Evolutionary conservation across 37 sponge, comb jelly and placozoan genomes (phyloP).

Genomic region (Dysidea cf. avara): DNA sequence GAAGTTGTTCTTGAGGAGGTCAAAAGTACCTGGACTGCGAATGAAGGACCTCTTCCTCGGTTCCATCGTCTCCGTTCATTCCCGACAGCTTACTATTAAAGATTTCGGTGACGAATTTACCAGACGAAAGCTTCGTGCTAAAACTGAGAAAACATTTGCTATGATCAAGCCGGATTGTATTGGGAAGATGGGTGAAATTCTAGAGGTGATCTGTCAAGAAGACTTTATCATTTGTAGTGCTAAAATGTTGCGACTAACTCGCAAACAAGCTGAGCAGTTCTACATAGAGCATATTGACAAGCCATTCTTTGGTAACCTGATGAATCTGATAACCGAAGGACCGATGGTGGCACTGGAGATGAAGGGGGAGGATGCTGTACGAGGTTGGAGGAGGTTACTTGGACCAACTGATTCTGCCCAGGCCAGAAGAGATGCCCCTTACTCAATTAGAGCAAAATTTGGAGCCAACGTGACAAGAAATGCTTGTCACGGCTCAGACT

Average conservation of each 20-base stretch:
- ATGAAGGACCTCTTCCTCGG: constrained; percentile 83
- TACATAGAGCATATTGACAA: constrained; percentile 75
- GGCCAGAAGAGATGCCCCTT: constrained; percentile 72
- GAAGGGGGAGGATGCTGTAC: constrained; percentile 69
- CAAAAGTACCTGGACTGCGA: constrained; percentile 50
- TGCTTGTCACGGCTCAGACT: constrained; percentile 91
- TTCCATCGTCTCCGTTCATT: constrained; percentile 80
- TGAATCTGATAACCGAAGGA: constrained; percentile 73
- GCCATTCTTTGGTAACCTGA: constrained; percentile 54
- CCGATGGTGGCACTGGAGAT: constrained; percentile 85
- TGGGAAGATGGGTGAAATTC: constrained; percentile 72
- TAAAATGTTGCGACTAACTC: constrained; percentile 74
- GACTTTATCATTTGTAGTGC: constrained; percentile 76
- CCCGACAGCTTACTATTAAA: constrained; percentile 84
- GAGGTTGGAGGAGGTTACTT: constrained; percentile 56
- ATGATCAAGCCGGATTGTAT: constrained; percentile 87
- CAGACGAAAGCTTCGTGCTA: constrained; percentile 50
- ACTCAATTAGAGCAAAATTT: constrained; percentile 75
- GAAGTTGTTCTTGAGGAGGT: constrained; percentile 83
- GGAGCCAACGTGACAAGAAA: constrained; percentile 74
- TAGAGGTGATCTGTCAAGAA: constrained; percentile 35
- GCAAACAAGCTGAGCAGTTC: constrained; percentile 78
- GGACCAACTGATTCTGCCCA: constrained; percentile 80
- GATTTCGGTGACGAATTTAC: constrained; percentile 94
- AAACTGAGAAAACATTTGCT: constrained; percentile 80